Evolutionary conservation across 2,888 invertebrate species (phyloP), one percentile per base, ranked within the genome.

Genomic region (Eupithecia subfuscata): DNA sequence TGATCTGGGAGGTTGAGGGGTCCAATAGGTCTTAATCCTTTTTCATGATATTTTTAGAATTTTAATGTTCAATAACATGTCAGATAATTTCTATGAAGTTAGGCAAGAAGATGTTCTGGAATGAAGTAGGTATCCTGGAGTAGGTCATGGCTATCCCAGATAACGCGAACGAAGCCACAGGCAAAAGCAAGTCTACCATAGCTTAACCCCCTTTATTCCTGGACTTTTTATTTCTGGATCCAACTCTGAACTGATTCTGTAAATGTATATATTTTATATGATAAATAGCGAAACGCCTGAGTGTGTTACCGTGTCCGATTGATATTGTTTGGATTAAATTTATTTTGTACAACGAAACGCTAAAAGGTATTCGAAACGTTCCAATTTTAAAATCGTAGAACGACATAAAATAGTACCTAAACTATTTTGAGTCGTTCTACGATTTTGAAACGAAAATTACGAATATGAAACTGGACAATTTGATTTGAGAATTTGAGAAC

Each of bases 301-400:
- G 92, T 91, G 92, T 90, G 88, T 93, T 92, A 88, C 83, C 91
- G 86, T 92, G 92, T 92, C 88, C 88, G 88, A 92, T 92, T 92
- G 91, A 91, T 91, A 91, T 91, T 92, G 91, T 91, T 90, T 89
- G 87, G 84, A 87, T 90, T 90, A 89, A 89, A 92, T 92, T 92
- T 90, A 89, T 90, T 91, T 91, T 88, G 88, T 90, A 89, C 89
- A 88, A 82, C 89, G 89, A 85, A 87, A 89, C 89, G 89, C 85
- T 87, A 89, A 64, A 90, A 91, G 89, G 85, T 86, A 89, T 87
- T 85, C 82, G 76, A 80, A 79, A 78, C 80, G 73, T 80, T 76
- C 75, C 25, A 25, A 78, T 74, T 65, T 7, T 64, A n/a, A n/a
- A n/a, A n/a, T n/a, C n/a, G n/a, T n/a, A n/a, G n/a, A n/a, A n/a